phyloP scores from a whole-genome alignment of 2,888 invertebrate genomes.

The Volucella inanis region DNA sequence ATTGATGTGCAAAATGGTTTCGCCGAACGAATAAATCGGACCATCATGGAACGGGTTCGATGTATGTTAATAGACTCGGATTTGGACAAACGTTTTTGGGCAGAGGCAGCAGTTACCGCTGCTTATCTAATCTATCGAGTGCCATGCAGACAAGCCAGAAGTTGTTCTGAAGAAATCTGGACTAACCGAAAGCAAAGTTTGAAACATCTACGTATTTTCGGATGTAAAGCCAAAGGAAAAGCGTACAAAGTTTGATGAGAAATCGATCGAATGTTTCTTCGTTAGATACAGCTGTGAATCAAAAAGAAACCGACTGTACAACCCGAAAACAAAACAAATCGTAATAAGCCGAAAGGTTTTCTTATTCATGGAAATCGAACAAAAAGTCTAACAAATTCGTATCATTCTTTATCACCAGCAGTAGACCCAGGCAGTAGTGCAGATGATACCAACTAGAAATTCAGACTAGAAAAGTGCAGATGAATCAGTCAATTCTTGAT shows the following conservation, averaged over 20 bases:
- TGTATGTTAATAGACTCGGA: conserved; percentile 64
- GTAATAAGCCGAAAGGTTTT: conserved; percentile 37
- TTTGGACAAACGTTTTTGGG: conserved; percentile 32
- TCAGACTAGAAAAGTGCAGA: conserved; percentile 22
- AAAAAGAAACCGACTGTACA: conserved; percentile 56
- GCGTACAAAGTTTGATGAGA: conserved; percentile 53
- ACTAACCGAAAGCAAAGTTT: conserved; percentile 44
- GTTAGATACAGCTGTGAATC: conserved; percentile 58
- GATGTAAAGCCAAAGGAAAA: conserved; percentile 66
- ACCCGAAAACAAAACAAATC: conserved; percentile 22
- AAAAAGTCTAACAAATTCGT: conserved; percentile 18
- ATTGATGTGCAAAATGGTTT: conserved; percentile 30
- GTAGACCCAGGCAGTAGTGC: conserved; percentile 2
- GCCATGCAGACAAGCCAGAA: neutral
- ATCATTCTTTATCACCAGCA: conserved; percentile 5
- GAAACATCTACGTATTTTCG: conserved; percentile 57
- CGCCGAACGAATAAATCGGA: conserved; percentile 71
- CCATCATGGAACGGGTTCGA: conserved; percentile 65
- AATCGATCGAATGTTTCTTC: conserved; percentile 58
- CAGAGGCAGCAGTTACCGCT: conserved; percentile 14
- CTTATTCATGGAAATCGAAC: conserved; percentile 26
- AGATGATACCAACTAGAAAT: conserved; percentile 24
- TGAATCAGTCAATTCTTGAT: conserved; percentile 25
- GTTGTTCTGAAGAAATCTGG: conserved; percentile 67
- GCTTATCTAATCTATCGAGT: neutral